These are phyloP conservation scores for Toxonevra muliebris DNA, from an alignment of 2,888 invertebrate genomes.

Conservation along the genomic window DNA sequence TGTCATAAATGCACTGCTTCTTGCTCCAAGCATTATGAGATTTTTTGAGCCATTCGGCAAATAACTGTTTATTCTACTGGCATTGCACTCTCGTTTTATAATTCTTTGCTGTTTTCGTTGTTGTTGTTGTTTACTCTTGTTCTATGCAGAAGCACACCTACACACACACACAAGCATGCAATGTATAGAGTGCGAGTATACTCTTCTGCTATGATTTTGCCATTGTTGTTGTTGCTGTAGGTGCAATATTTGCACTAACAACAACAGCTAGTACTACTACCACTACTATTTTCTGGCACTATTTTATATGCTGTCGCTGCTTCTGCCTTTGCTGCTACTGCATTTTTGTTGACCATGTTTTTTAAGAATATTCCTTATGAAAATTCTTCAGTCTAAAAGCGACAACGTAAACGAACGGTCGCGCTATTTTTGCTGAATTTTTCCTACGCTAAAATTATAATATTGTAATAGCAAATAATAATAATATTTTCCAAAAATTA, in stretches of 20 bases:
- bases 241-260: too few species aligned
- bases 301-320: slow-evolving; percentile 15
- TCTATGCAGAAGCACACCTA: too few species aligned
- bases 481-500: not conserved
- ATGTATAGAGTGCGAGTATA: too few species aligned
- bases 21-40: not conserved
- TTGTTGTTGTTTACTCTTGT: too few species aligned
- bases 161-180: too few species aligned
- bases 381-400: slow-evolving; percentile 63
- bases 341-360: slow-evolving; percentile 14
- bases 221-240: too few species aligned
- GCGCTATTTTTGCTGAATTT: slow-evolving; percentile 52
- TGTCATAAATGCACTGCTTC: too few species aligned
- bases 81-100: slow-evolving; percentile 4
- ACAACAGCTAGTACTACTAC: too few species aligned
- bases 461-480: too few species aligned
- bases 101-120: slow-evolving; percentile 18
- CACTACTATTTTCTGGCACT: slow-evolving; percentile 7
- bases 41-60: too few species aligned
- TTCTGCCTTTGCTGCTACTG: not conserved
- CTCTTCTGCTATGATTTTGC: too few species aligned
- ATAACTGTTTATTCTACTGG: not conserved
- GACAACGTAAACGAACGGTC: slow-evolving; percentile 65
- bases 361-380: slow-evolving; percentile 37
- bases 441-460: slow-evolving; percentile 4